phyloP scores from a whole-genome alignment of 2,888 invertebrate genomes.

The Spisula solida region DNA sequence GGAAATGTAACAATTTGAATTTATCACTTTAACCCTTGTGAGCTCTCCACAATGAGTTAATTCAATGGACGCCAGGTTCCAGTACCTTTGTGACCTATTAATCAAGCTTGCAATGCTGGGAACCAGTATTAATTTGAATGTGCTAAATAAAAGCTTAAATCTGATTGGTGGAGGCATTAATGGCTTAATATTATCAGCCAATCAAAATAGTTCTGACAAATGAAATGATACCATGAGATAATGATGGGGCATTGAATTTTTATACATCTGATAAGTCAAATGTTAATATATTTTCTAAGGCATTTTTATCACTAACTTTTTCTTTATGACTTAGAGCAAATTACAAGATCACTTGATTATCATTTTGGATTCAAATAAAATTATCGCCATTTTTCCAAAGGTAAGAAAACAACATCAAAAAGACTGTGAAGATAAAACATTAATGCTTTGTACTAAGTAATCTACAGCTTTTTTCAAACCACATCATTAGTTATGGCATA shows the following conservation, averaged over 20 bases:
- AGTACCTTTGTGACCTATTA: slow-evolving; percentile 17
- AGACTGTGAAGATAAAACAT: slow-evolving; percentile 22
- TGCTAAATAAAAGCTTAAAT: not conserved
- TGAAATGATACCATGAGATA: slow-evolving; percentile 19
- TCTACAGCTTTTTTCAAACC: not conserved
- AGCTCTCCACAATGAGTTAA: slow-evolving; percentile 31
- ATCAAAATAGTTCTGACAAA: slow-evolving; percentile 9
- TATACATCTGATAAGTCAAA: slow-evolving; percentile 25
- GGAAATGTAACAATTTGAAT: slow-evolving; percentile 59
- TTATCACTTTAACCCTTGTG: slow-evolving; percentile 42
- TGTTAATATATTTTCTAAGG: slow-evolving; percentile 39
- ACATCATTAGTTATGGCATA: not conserved
- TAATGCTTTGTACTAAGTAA: slow-evolving; percentile 7
- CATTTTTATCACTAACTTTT: slow-evolving; percentile 40
- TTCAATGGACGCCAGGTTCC: slow-evolving; percentile 35
- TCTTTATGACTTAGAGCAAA: slow-evolving; percentile 43
- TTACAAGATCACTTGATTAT: slow-evolving; percentile 16
- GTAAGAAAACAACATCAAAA: not conserved
- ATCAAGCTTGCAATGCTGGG: not conserved
- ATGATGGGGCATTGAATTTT: slow-evolving; percentile 6
- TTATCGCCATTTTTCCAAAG: slow-evolving; percentile 1
- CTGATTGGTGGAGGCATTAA: slow-evolving; percentile 7
- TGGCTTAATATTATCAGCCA: not conserved
- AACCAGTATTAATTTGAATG: slow-evolving; percentile 20
- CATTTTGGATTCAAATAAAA: slow-evolving; percentile 12